Conservation (phyloP, 2,113 vertebrate species). For the Ammospiza caudacuta region DNA sequence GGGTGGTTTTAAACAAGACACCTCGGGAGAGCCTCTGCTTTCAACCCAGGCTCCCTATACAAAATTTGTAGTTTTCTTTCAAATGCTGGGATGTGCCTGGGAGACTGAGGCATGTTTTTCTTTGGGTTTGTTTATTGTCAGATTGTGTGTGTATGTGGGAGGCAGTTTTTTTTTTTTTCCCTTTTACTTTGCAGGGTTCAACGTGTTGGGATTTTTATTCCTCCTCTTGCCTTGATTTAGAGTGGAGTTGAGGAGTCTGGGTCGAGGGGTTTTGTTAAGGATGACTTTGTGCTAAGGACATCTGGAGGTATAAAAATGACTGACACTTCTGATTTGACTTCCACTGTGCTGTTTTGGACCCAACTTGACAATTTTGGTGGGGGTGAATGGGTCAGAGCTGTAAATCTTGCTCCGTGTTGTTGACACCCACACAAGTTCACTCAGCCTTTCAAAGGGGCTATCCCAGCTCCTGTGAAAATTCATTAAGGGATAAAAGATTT, state of each 20-base stretch:
- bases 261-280: conserved; percentile 32
- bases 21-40: conserved; percentile 28
- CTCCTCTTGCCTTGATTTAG: conserved; percentile 36
- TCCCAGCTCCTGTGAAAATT: conserved; percentile 57
- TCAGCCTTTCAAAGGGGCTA: conserved; percentile 64
- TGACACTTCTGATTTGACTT: conserved; percentile 49
- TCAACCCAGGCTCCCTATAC: not conserved
- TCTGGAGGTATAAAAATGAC: conserved; percentile 65
- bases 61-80: not conserved
- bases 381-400: conserved; percentile 62
- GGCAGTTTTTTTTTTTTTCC: not conserved
- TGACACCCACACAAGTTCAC: conserved; percentile 63
- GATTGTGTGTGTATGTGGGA: not conserved
- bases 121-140: conserved; percentile 42
- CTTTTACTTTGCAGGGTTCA: not conserved
- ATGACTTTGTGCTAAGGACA: conserved; percentile 64
- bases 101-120: not conserved
- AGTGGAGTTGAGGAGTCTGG: conserved; percentile 23
- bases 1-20: conserved; percentile 46
- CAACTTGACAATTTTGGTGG: conserved; percentile 54
- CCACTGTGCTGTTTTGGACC: conserved; percentile 47
- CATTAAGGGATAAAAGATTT: conserved; percentile 61
- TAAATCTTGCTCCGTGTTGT: conserved; percentile 51
- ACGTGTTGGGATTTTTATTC: not conserved
- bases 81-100: not conserved